Conservation (phyloP, 2,888 invertebrate species). For the Brenthis hecate region DNA sequence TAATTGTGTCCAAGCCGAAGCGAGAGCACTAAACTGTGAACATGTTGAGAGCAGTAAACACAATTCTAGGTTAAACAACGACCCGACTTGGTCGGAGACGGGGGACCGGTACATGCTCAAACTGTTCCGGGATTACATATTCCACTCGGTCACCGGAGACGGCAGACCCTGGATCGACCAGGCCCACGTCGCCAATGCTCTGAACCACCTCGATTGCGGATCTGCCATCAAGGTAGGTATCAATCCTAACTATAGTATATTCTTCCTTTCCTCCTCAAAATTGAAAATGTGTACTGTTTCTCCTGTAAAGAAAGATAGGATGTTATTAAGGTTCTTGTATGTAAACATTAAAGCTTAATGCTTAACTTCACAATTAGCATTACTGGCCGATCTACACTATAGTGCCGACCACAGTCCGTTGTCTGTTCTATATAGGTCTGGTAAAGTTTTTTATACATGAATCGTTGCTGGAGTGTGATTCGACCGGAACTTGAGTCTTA, state of each 20-base stretch:
- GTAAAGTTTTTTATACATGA: too few relatives aligned
- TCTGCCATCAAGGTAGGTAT: constrained; percentile 86
- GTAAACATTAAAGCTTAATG: too few relatives aligned
- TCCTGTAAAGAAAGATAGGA: too few relatives aligned
- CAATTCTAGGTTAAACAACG: constrained; percentile 90
- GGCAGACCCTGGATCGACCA: constrained; percentile 98
- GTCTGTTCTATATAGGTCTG: too few relatives aligned
- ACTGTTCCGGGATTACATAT: constrained; percentile 97
- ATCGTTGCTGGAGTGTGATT: too few relatives aligned
- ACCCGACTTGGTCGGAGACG: constrained; percentile 98
- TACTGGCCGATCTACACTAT: too few relatives aligned
- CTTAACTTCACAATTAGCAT: too few relatives aligned
- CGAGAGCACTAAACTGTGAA: neutral
- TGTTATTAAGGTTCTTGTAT: too few relatives aligned
- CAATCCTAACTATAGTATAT: neutral
- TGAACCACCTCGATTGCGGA: constrained; percentile 95
- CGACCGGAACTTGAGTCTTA: too few relatives aligned
- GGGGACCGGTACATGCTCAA: constrained; percentile 99
- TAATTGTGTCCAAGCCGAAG: neutral
- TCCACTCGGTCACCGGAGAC: constrained; percentile 96
- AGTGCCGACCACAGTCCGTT: too few relatives aligned
- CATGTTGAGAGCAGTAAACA: neutral
- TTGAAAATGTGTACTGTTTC: too few relatives aligned
- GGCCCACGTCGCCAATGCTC: constrained; percentile 95
- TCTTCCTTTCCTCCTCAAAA: too few relatives aligned